phyloP scores from a whole-genome alignment of 2,888 invertebrate species.

The Tipula unca region DNA sequence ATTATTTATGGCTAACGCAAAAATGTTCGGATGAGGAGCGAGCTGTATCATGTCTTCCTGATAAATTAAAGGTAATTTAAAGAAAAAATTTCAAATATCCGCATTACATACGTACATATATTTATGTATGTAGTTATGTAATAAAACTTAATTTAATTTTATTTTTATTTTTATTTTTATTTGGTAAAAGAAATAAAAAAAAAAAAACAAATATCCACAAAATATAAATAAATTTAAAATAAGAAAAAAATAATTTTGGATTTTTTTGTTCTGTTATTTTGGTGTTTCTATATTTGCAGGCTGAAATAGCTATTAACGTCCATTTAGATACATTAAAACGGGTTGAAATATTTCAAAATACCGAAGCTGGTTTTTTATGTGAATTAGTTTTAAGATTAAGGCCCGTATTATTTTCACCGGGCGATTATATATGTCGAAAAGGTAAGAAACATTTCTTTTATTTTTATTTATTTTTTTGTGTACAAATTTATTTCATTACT shows the following conservation, averaged over 20 bases:
- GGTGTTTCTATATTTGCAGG: constrained; percentile 38
- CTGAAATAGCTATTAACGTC: constrained; percentile 98
- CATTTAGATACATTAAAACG: constrained; percentile 95
- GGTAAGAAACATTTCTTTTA: constrained; percentile 50
- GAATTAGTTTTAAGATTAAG: constrained; percentile 89
- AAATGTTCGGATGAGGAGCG: constrained; percentile 97
- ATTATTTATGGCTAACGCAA: constrained; percentile 97
- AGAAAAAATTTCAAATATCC: not conserved
- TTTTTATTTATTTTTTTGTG: not conserved
- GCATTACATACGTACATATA: not conserved
- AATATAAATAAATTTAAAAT: not conserved
- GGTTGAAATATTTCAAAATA: constrained; percentile 99
- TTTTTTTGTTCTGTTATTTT: constrained; percentile 1
- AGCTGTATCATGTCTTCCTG: constrained; percentile 90
- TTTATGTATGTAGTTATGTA: not conserved
- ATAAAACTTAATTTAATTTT: not conserved
- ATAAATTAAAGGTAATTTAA: constrained; percentile 72
- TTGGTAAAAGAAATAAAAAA: not conserved
- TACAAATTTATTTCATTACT: not conserved
- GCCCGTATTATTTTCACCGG: constrained; percentile 95
- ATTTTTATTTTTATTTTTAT: not conserved
- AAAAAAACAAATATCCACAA: not conserved
- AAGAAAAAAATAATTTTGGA: not conserved
- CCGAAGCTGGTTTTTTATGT: constrained; percentile 97
- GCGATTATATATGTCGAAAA: constrained; percentile 98